Evolutionary conservation across 2,888 invertebrate genomes (phyloP), one percentile per base, ranked within the genome.

Genomic region (Caenorhabditis sp.): DNA sequence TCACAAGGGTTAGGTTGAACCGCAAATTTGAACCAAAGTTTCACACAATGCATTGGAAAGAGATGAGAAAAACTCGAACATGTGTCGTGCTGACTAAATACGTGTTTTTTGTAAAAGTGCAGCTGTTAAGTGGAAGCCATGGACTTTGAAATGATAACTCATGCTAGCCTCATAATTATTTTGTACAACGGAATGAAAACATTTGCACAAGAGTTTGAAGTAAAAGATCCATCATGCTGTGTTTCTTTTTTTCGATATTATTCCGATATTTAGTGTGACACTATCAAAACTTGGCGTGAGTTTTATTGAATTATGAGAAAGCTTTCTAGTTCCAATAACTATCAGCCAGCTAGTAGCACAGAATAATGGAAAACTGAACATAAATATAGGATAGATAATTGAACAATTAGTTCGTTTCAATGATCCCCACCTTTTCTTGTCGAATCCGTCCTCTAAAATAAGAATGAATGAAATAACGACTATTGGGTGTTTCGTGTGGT

Each of bases 381-480:
- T 79, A 79, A 79, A 79, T 70, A 79, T 70, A 79, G 79, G 79
- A 79, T 79, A 79, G 70, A 79, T 70, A 64, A 79, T 79, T 47
- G 70, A 79, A 79, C 70, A 35, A 31, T 54, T 51, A 66, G 63
- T 70, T 72, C 41, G 26, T 44, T 70, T 54, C 47, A 51, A 54
- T 38, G 56, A n/a, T 70, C 70, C 79, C 79, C 79, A 83, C 83
- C 83, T 83, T 83, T 68, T 83, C 83, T 59, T 83, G 83, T 59
- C 83, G 83, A 64, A 83, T 70, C 51, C 83, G 83, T 75, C 83
- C 83, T 83, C 83, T 83, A 83, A 58, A 83, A 83, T 64, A 79
- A 77, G 28, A 69, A 68, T 66, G 31, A n/a, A 41, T 75, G n/a
- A 47, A 47, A 54, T 54, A 12, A 54, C 12, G 16, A 16, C 19